A percentile compares a stretch with the other conserved stretches of the same genome.
Evolutionary conservation across 2,113 vertebrate genomes (phyloP).

Genomic region (Rhinolophus ferrumequinum): DNA sequence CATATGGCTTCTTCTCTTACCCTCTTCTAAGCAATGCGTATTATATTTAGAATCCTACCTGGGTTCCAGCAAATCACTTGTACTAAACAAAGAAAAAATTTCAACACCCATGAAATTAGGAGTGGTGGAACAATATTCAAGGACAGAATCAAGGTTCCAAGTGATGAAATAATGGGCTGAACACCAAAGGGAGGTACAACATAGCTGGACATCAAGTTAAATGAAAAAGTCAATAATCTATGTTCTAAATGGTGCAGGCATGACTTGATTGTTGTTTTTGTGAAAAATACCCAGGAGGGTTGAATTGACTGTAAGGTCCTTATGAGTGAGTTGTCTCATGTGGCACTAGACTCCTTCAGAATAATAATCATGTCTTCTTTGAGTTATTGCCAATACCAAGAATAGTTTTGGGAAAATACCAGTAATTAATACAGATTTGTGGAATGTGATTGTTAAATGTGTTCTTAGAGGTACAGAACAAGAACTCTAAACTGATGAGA

Average conservation of each 20-base stretch:
- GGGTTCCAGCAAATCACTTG: not conserved
- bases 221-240: not conserved
- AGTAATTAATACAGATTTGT: not conserved
- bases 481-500: not conserved
- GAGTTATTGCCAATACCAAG: not conserved
- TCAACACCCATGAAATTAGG: constrained; percentile 6
- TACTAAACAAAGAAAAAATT: not conserved
- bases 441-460: not conserved
- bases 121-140: not conserved
- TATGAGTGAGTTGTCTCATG: not conserved
- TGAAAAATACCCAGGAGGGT: constrained; percentile 4
- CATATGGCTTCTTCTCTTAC: not conserved
- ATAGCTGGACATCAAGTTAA: not conserved
- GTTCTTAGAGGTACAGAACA: not conserved
- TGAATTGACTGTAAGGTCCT: not conserved
- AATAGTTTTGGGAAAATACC: not conserved
- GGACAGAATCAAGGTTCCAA: not conserved
- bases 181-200: constrained; percentile 19
- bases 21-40: not conserved
- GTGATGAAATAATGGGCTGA: not conserved
- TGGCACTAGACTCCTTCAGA: not conserved
- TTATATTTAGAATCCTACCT: not conserved
- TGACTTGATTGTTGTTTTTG: not conserved
- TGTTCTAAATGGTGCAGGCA: not conserved
- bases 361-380: not conserved